phyloP scores from a whole-genome alignment of 2,888 invertebrate genomes.

The Drosophila kambysellisi region DNA sequence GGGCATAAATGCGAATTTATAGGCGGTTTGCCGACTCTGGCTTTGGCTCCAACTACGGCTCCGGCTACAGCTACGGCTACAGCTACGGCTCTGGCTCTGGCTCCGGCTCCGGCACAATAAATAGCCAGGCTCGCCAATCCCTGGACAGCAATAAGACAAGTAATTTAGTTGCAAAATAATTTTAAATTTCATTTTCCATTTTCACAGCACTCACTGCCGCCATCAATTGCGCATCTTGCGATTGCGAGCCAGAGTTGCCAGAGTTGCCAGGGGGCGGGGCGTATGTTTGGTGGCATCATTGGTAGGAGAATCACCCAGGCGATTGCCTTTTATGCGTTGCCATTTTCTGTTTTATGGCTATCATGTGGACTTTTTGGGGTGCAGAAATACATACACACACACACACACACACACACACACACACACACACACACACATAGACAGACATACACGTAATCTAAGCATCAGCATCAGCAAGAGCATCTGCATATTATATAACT shows the following conservation, averaged over 20 bases:
- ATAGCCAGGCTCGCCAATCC: slow-evolving; percentile 68
- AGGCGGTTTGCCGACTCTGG: slow-evolving; percentile 50
- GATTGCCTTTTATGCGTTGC: slow-evolving; percentile 60
- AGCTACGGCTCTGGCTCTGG: slow-evolving; percentile 16
- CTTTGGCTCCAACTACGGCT: slow-evolving; percentile 13
- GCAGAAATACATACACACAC: slow-evolving; percentile 13
- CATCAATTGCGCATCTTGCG: slow-evolving; percentile 58
- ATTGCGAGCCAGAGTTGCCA: background rate
- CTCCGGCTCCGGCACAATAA: slow-evolving; percentile 56
- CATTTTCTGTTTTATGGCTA: slow-evolving; percentile 57
- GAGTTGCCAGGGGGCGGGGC: background rate
- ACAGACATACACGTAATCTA: slow-evolving; percentile 4
- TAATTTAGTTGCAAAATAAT: slow-evolving; percentile 79
- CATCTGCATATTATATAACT: slow-evolving; percentile 48
- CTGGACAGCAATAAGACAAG: slow-evolving; percentile 79
- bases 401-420: background rate
- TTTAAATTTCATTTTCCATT: slow-evolving; percentile 79
- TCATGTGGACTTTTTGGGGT: slow-evolving; percentile 41
- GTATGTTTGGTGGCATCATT: background rate
- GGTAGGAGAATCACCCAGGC: slow-evolving; percentile 26
- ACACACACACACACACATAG: background rate
- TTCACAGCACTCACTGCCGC: slow-evolving; percentile 62
- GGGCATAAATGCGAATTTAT: slow-evolving; percentile 79
- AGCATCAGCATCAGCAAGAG: slow-evolving; percentile 30
- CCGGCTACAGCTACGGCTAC: background rate